These are phyloP conservation scores for Progne subis DNA, from an alignment of 2,113 vertebrate genomes.

Conservation along the genomic window DNA sequence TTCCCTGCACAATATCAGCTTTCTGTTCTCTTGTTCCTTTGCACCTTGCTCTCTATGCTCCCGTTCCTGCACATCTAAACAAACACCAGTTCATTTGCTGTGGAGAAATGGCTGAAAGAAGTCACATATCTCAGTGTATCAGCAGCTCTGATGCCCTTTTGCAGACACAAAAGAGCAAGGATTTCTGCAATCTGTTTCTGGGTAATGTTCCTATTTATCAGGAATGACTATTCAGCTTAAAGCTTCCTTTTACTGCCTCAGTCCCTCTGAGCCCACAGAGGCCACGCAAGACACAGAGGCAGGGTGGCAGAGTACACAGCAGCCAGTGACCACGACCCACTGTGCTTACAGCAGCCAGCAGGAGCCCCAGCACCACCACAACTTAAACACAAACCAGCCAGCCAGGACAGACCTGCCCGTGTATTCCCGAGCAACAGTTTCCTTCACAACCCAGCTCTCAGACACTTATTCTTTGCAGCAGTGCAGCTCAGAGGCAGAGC, in stretches of 20 bases:
- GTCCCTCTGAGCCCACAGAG: background rate
- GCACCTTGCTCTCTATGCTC: background rate
- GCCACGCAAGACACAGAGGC: background rate
- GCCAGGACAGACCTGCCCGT: rapidly evolving
- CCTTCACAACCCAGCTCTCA: background rate
- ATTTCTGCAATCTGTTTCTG: background rate
- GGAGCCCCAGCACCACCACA: background rate
- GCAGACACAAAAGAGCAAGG: background rate
- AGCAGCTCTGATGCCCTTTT: background rate
- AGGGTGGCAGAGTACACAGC: background rate
- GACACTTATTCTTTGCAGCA: background rate
- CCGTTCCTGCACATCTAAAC: background rate
- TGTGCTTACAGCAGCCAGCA: background rate
- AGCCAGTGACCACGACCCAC: background rate
- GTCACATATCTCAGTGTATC: background rate
- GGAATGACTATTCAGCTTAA: background rate
- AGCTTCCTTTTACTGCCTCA: background rate
- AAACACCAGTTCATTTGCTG: background rate
- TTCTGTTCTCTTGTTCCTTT: background rate
- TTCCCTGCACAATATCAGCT: background rate
- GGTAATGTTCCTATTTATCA: background rate
- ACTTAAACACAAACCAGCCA: background rate
- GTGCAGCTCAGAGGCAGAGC: background rate
- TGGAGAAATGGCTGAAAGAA: background rate
- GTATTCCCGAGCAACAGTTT: background rate